Percentiles rank a stretch among this genome's conserved stretches.
These are phyloP conservation scores for Poecilia gillii DNA, from an alignment of 2,797 vertebrate species.

Conservation along the genomic window DNA sequence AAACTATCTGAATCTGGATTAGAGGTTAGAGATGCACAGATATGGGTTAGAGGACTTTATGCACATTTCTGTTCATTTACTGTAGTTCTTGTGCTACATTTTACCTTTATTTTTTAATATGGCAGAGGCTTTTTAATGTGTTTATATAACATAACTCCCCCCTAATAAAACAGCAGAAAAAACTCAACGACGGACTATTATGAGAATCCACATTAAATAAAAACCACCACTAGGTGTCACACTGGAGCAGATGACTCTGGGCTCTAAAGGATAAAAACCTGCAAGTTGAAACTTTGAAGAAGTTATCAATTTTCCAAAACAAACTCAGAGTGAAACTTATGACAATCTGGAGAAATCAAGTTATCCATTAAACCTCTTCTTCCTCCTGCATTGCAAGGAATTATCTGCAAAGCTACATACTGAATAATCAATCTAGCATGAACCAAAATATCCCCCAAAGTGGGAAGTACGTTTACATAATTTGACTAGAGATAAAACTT, in stretches of 20 bases:
- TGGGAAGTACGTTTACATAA: background rate
- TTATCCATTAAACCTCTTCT: background rate
- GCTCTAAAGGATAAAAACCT: background rate
- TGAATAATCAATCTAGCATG: background rate
- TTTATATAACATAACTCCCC: background rate
- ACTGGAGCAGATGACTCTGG: background rate
- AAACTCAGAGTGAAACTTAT: background rate
- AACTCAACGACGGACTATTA: background rate
- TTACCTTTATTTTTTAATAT: background rate
- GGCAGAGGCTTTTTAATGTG: background rate
- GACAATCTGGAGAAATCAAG: background rate
- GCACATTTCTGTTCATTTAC: background rate
- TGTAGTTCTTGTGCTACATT: background rate
- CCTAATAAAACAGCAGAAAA: background rate
- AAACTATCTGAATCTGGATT: background rate
- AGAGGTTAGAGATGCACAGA: background rate
- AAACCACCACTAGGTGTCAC: background rate
- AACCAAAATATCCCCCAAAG: conserved; percentile 2
- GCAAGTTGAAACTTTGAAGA: background rate
- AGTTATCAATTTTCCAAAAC: background rate
- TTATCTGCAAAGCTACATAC: background rate
- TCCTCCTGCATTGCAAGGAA: background rate
- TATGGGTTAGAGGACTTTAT: background rate
- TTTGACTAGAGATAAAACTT: conserved; percentile 8
- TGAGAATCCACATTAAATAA: background rate